These are phyloP conservation scores for Carpatolechia fugitivella DNA, from an alignment of 2,888 invertebrate species.

Conservation along the genomic window DNA sequence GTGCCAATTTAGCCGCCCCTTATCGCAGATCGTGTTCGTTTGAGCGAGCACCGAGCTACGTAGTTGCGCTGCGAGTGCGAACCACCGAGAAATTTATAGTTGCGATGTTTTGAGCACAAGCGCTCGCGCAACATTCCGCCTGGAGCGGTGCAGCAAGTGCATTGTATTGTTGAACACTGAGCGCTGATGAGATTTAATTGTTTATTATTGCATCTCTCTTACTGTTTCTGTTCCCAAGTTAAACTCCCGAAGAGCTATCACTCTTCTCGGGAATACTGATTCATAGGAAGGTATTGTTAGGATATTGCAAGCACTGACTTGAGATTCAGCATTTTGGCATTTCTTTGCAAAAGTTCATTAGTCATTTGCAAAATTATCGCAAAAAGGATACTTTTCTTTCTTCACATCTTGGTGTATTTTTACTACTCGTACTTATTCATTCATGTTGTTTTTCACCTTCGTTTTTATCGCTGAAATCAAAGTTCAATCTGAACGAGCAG, in stretches of 20 bases:
- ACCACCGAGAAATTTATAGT: slow-evolving; percentile 33
- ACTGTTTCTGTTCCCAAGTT: slow-evolving; percentile 41
- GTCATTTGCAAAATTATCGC: slow-evolving; percentile 7
- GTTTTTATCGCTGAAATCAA: background rate
- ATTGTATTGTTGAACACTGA: slow-evolving; percentile 27
- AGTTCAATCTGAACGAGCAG: background rate
- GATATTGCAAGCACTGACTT: slow-evolving; percentile 14
- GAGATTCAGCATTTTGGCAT: slow-evolving; percentile 8
- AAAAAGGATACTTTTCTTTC: background rate
- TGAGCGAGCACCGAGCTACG: slow-evolving; percentile 24
- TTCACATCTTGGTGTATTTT: background rate
- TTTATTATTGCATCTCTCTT: slow-evolving; percentile 51
- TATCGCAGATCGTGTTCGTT: slow-evolving; percentile 49
- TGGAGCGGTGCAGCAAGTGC: slow-evolving; percentile 43
- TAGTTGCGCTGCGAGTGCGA: slow-evolving; percentile 24
- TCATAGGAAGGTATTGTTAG: slow-evolving; percentile 18
- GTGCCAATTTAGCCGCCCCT: slow-evolving; percentile 44
- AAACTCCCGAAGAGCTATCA: slow-evolving; percentile 31
- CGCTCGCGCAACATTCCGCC: slow-evolving; percentile 35
- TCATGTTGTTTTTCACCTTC: background rate
- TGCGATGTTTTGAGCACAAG: slow-evolving; percentile 14
- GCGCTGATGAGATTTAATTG: slow-evolving; percentile 51
- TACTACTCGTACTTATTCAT: background rate
- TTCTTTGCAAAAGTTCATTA: slow-evolving; percentile 1
- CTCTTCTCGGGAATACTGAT: slow-evolving; percentile 25